phyloP scores from a whole-genome alignment of 2,113 vertebrate species.

The Xiphophorus maculatus region DNA sequence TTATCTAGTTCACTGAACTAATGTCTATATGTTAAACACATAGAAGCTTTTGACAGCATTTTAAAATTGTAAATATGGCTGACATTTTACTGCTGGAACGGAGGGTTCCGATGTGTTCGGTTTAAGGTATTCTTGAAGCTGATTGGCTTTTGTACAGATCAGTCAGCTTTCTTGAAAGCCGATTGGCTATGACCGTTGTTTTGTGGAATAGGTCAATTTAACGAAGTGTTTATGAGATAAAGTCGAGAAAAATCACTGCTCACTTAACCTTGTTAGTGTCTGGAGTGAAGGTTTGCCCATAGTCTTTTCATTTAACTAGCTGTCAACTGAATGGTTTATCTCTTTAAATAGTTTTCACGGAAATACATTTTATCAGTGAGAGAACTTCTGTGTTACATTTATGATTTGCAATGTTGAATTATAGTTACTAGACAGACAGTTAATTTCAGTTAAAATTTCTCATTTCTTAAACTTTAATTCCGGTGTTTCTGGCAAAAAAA shows the following conservation, averaged over 20 bases:
- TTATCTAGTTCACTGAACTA: not conserved
- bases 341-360: not conserved
- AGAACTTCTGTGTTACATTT: conserved; percentile 44
- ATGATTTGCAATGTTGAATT: not conserved
- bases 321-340: not conserved
- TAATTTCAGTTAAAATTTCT: no score
- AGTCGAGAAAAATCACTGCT: conserved; percentile 42
- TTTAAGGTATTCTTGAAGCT: conserved; percentile 23
- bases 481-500: no score
- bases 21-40: not conserved
- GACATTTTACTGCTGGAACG: conserved; percentile 80
- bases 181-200: conserved; percentile 65
- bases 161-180: conserved; percentile 29
- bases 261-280: not conserved
- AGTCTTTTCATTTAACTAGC: not conserved
- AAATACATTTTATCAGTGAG: conserved; percentile 4
- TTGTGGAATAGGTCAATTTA: conserved; percentile 33
- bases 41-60: conserved; percentile 52
- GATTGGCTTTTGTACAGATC: conserved; percentile 61
- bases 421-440: not conserved
- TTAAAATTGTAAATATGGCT: conserved; percentile 82
- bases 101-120: conserved; percentile 59
- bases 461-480: no score
- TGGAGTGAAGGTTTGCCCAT: not conserved
- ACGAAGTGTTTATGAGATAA: conserved; percentile 50